These are phyloP conservation scores for Ctenomys sociabilis DNA, from an alignment of 2,113 vertebrate species.

Conservation along the genomic window DNA sequence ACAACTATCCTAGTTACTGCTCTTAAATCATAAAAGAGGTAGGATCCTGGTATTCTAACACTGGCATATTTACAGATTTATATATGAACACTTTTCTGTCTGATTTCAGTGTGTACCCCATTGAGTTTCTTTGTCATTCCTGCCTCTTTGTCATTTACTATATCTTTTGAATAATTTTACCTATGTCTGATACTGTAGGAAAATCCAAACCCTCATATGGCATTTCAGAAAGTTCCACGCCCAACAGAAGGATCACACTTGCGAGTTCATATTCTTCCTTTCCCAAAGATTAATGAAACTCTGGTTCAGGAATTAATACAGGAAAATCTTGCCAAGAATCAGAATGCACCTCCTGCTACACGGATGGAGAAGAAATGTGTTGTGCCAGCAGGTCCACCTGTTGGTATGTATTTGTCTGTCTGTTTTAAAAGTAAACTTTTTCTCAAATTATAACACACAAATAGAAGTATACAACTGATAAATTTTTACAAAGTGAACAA, in stretches of 20 bases:
- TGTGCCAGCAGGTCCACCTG: conserved; percentile 95
- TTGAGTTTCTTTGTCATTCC: neutral
- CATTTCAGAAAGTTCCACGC: conserved; percentile 97
- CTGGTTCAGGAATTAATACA: conserved; percentile 92
- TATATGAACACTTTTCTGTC: neutral
- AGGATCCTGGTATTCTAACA: neutral
- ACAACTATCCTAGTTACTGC: neutral
- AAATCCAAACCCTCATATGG: conserved; percentile 98
- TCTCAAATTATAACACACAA: conserved; percentile 15
- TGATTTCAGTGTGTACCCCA: conserved; percentile 14
- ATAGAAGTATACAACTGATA: neutral
- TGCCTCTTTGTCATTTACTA: neutral
- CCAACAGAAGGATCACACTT: conserved; percentile 98
- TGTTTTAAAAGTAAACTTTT: conserved; percentile 52
- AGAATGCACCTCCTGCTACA: conserved; percentile 82
- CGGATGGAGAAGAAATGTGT: conserved; percentile 94
- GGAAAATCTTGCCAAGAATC: conserved; percentile 91
- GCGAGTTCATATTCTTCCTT: conserved; percentile 95
- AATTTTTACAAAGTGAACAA: conserved; percentile 48
- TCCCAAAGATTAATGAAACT: conserved; percentile 91
- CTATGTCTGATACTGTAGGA: conserved; percentile 87
- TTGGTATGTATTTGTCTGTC: conserved; percentile 90
- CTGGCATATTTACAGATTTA: neutral
- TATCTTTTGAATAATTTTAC: neutral
- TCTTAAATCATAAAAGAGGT: neutral